Conservation (phyloP, 2,113 vertebrate species). For the Mystacornis crossleyi region DNA sequence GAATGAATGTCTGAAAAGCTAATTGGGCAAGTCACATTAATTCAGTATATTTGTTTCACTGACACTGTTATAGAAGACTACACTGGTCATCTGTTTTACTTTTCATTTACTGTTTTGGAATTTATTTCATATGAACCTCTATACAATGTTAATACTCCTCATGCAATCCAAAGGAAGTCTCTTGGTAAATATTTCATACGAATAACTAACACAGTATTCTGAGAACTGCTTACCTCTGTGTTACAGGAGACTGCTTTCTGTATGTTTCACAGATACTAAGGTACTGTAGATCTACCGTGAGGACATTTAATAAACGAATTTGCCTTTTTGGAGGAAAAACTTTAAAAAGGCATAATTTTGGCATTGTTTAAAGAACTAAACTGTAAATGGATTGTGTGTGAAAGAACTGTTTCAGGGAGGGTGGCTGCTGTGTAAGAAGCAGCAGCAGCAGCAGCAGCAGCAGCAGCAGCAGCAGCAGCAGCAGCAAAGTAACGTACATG, state of each 20-base stretch:
- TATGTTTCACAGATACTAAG: background rate
- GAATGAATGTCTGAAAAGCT: background rate
- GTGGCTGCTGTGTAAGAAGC: background rate
- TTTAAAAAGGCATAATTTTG: background rate
- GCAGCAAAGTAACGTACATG: background rate
- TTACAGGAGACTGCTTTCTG: background rate
- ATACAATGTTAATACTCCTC: background rate
- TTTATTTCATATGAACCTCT: background rate
- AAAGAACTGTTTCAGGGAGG: background rate
- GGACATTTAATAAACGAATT: background rate
- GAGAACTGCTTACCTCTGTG: background rate
- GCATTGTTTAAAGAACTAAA: background rate
- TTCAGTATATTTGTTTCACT: background rate
- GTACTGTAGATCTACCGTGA: background rate
- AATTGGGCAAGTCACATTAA: background rate
- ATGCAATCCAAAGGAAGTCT: background rate
- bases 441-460: background rate
- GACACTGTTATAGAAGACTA: background rate
- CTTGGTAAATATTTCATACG: background rate
- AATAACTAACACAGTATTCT: background rate
- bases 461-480: background rate
- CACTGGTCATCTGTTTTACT: background rate
- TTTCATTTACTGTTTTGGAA: background rate
- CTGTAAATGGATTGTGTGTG: background rate
- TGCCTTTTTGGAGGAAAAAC: background rate